Base-by-base conservation (phyloP, 2,113 vertebrate species). In the Mustela nigripes region DNA sequence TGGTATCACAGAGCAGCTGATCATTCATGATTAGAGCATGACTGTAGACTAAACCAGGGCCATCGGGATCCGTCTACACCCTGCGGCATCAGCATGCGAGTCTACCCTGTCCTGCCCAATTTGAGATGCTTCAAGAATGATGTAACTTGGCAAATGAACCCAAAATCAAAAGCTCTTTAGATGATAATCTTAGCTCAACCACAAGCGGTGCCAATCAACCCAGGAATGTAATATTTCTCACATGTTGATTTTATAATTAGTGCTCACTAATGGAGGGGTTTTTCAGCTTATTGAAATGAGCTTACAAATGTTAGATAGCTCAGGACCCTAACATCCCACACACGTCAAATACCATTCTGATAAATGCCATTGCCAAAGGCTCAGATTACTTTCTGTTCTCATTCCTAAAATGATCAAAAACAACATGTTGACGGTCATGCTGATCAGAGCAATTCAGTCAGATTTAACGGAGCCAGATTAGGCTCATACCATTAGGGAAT, bases 121-220 rank as follows among this genome's bases (percentile, higher is more conserved):
- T 71, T 36, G 9, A 95, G 45, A 95, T 33, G 18, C 45, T 81
- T 87, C 56, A 90, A 24, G 19, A 89, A 94, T 92, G 63, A 87
- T 63, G 24, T 76, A 58, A 96, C 78, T 95, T 94, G 63, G 62
- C 76, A 97, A 93, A 53, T 11, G 22, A 96, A 92, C 69, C 28
- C 39, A 76, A 85, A 97, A 83, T 85, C 48, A 69, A 81, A 97
- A 82, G 11, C 5, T 31, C 88, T 94, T 96, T 93, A 81, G 74
- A 82, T 95, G 50, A 39, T 74, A 83, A 94, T 87, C 93, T 93
- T 74, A 67, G 58, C 78, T 85, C 39, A 93, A 56, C 88, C 76
- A 63, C 50, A 1, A 67, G 16, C 36, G 4, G 89, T 89, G 28
- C 58, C 62, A 94, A 39, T 74, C 45, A 79, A 91, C 39, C 21